Evolutionary conservation across 2,888 invertebrate genomes (phyloP).

Genomic region (Boloria selene): DNA sequence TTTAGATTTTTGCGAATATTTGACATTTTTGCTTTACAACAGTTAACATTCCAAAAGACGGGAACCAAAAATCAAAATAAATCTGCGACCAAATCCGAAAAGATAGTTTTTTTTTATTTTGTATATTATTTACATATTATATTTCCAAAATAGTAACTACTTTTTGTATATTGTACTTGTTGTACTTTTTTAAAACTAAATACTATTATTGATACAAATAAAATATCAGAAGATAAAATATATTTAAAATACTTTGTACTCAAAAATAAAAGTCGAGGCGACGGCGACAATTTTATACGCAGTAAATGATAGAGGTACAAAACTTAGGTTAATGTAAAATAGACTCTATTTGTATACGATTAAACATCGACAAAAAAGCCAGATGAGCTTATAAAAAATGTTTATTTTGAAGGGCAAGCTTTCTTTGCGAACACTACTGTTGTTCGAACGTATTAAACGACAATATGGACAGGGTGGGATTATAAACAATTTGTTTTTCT

Average conservation of each 20-base stretch:
- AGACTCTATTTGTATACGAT: slow-evolving; percentile 44
- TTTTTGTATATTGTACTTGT: no score
- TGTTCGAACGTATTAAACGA: slow-evolving; percentile 67
- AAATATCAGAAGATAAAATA: not conserved
- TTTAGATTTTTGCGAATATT: no score
- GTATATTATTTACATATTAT: no score
- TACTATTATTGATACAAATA: no score
- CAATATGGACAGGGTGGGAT: slow-evolving; percentile 59
- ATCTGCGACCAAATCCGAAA: no score
- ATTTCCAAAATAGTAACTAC: no score
- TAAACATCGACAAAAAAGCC: slow-evolving; percentile 48
- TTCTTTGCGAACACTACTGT: slow-evolving; percentile 73
- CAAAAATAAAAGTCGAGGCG: slow-evolving; percentile 40
- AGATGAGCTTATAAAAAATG: slow-evolving; percentile 57
- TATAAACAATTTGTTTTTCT: slow-evolving; percentile 30
- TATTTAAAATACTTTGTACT: no score
- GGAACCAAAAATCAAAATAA: no score
- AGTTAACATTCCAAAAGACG: no score
- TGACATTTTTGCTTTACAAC: no score
- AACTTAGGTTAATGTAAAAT: slow-evolving; percentile 50
- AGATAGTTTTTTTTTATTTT: no score
- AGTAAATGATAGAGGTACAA: slow-evolving; percentile 46
- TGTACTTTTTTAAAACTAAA: no score
- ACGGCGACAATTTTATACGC: slow-evolving; percentile 48
- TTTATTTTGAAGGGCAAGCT: slow-evolving; percentile 71